These are phyloP conservation scores for Pegoplata infirma DNA, from an alignment of 2,888 invertebrate species.

Conservation along the genomic window DNA sequence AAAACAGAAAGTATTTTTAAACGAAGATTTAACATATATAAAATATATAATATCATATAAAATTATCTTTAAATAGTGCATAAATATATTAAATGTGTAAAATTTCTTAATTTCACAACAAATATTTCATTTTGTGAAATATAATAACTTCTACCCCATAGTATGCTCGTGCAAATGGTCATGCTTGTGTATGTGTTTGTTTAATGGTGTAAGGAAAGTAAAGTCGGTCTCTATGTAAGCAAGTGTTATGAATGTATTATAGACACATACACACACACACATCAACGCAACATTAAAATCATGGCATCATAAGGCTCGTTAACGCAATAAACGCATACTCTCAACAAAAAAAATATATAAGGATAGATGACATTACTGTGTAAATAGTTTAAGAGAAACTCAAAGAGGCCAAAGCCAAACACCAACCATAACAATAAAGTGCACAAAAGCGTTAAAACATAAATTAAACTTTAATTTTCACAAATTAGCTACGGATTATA, in stretches of 20 bases:
- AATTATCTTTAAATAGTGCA: too few species aligned
- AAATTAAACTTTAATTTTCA: conserved; percentile 76
- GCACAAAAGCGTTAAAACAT: conserved; percentile 67
- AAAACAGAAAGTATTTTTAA: too few species aligned
- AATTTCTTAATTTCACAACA: too few species aligned
- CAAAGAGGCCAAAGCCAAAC: conserved; percentile 8
- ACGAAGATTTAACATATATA: too few species aligned
- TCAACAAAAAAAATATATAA: not conserved
- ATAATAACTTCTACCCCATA: too few species aligned
- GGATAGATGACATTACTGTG: conserved; percentile 21
- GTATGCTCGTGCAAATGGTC: not conserved
- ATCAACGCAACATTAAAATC: not conserved
- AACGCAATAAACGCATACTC: conserved; percentile 39
- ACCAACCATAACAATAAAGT: conserved; percentile 31
- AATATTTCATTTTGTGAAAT: too few species aligned
- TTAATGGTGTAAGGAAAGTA: conserved; percentile 12
- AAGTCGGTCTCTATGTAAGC: conserved; percentile 6
- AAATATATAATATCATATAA: too few species aligned
- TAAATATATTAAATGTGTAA: too few species aligned
- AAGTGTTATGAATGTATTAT: not conserved
- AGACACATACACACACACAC: not conserved
- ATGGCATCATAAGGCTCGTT: conserved; percentile 44
- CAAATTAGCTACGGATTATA: conserved; percentile 76
- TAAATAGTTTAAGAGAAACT: conserved; percentile 7
- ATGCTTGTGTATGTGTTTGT: not conserved